These are phyloP conservation scores for Tenthredo notha DNA, from an alignment of 2,888 invertebrate species.

Conservation along the genomic window DNA sequence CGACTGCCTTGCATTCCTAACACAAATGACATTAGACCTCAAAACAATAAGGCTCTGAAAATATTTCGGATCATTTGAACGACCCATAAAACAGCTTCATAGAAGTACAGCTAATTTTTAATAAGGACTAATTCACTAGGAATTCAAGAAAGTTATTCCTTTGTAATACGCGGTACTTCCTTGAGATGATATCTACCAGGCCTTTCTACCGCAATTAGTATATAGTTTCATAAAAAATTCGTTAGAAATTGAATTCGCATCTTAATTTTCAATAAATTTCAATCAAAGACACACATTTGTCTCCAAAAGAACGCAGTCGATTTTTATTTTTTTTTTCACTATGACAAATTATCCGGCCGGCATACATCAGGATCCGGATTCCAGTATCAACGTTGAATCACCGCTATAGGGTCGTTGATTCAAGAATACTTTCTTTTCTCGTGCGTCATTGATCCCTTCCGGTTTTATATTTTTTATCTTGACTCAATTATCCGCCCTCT, in stretches of 20 bases:
- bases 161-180: not conserved
- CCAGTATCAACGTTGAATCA: conserved; percentile 47
- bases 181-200: not conserved
- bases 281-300: not conserved
- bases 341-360: conserved; percentile 1
- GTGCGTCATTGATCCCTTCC: conserved; percentile 52
- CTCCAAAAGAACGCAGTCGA: not conserved
- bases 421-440: conserved; percentile 51
- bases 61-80: conserved; percentile 18
- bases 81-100: not conserved
- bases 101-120: not conserved
- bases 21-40: conserved; percentile 31
- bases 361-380: conserved; percentile 38
- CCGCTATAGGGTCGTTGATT: conserved; percentile 34
- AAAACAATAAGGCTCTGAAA: not conserved
- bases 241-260: not conserved
- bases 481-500: not conserved
- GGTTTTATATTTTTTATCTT: conserved; percentile 30
- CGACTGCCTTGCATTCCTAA: conserved; percentile 52
- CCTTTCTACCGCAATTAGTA: conserved; percentile 4
- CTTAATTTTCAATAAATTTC: not conserved
- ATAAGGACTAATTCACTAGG: conserved; percentile 16
- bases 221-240: not conserved
- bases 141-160: conserved; percentile 17
- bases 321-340: conserved; percentile 33